phyloP scores from a whole-genome alignment of 1,140 invertebrate genomes.

The Philopotamus ludificatus region DNA sequence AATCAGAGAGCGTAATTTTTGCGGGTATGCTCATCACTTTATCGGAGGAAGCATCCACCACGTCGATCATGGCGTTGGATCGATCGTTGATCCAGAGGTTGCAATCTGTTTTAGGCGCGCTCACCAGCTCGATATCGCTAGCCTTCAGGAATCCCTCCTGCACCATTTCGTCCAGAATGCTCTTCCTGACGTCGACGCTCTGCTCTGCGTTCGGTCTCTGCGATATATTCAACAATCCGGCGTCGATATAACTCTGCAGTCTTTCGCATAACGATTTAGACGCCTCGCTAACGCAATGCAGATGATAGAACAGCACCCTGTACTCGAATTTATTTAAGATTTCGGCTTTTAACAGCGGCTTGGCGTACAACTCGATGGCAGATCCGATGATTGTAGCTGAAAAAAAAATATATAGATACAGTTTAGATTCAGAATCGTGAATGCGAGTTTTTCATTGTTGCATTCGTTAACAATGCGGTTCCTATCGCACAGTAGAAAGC shows the following conservation, averaged over 20 bases:
- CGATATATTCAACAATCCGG: slow-evolving; percentile 49
- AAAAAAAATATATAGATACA: slow-evolving; percentile 37
- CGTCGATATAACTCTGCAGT: slow-evolving; percentile 54
- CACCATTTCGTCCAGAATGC: slow-evolving; percentile 51
- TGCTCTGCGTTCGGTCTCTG: slow-evolving; percentile 38
- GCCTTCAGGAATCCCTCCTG: slow-evolving; percentile 52
- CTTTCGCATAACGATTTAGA: slow-evolving; percentile 51
- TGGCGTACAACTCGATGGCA: slow-evolving; percentile 52
- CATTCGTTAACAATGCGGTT: slow-evolving; percentile 1
- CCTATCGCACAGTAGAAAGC: slow-evolving; percentile 1
- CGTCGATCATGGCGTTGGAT: too few relatives aligned
- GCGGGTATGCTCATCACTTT: background rate
- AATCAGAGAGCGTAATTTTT: slow-evolving; percentile 42
- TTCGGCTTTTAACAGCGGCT: slow-evolving; percentile 50
- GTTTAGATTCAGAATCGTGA: background rate
- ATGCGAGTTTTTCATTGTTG: background rate
- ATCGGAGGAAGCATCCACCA: too few relatives aligned
- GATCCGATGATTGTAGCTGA: slow-evolving; percentile 52
- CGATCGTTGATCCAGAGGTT: background rate
- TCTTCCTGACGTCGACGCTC: slow-evolving; percentile 41
- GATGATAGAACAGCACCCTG: slow-evolving; percentile 52
- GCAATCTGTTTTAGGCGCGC: background rate
- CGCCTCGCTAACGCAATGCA: slow-evolving; percentile 54
- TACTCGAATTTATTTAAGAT: slow-evolving; percentile 53
- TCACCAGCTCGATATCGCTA: slow-evolving; percentile 48